These are phyloP conservation scores for Amiota minor DNA, from an alignment of 2,888 invertebrate genomes.

Conservation along the genomic window DNA sequence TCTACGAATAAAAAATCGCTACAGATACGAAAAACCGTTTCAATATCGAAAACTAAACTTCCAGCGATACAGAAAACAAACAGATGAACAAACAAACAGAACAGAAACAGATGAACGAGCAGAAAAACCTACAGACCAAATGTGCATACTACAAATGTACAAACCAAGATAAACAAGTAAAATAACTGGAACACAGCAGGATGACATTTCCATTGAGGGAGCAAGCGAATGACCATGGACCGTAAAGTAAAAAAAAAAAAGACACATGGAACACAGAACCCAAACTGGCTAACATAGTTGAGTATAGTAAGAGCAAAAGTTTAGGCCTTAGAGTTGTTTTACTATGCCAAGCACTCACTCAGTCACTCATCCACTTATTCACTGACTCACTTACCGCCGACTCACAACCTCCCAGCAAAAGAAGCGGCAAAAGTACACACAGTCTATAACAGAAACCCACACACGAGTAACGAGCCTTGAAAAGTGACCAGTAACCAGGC, in stretches of 20 bases:
- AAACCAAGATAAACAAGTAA: slow-evolving; percentile 44
- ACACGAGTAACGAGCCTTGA: slow-evolving; percentile 5
- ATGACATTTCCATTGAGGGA: slow-evolving; percentile 66
- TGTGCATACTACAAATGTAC: slow-evolving; percentile 41
- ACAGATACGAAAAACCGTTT: slow-evolving; percentile 55
- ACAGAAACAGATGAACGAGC: slow-evolving; percentile 19
- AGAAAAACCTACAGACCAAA: no score
- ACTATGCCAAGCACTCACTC: no score
- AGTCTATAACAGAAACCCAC: slow-evolving; percentile 20
- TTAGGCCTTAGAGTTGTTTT: neutral
- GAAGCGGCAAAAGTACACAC: slow-evolving; percentile 10
- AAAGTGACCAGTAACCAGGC: neutral
- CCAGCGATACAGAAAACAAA: slow-evolving; percentile 38
- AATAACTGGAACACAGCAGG: slow-evolving; percentile 70
- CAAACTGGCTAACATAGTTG: neutral
- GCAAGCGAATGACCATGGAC: slow-evolving; percentile 10
- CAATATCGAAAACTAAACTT: slow-evolving; percentile 49
- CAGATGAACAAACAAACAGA: neutral
- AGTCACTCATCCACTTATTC: no score
- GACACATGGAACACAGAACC: neutral
- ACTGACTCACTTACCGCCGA: no score
- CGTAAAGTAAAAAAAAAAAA: neutral
- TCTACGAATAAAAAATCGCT: neutral
- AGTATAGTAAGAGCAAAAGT: neutral
- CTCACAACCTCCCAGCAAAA: slow-evolving; percentile 6